Percentiles rank a stretch among this genome's conserved stretches.
These are phyloP conservation scores for Gambusia holbrooki DNA, from an alignment of 2,113 vertebrate species.

Conservation along the genomic window DNA sequence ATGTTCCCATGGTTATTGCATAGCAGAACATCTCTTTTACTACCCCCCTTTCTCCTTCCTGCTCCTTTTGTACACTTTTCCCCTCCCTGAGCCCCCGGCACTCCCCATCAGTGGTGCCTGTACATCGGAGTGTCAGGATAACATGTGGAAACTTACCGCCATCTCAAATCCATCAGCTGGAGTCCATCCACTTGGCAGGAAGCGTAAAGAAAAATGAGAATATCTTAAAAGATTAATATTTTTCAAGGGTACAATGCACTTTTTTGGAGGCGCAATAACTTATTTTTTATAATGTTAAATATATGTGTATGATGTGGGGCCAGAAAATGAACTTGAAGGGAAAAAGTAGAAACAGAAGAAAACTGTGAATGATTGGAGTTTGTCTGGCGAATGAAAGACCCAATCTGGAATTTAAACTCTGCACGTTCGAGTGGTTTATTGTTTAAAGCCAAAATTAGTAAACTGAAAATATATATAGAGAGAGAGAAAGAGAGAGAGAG, in stretches of 20 bases:
- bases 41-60: constrained; percentile 1
- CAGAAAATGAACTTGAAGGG: constrained; percentile 44
- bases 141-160: neutral
- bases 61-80: constrained; percentile 9
- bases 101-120: constrained; percentile 15
- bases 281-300: constrained; percentile 85
- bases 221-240: constrained; percentile 75
- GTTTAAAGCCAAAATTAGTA: constrained; percentile 77
- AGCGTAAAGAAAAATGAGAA: constrained; percentile 51
- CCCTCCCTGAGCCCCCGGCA: neutral
- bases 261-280: constrained; percentile 86
- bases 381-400: constrained; percentile 54
- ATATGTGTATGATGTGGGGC: constrained; percentile 59
- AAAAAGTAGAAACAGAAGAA: constrained; percentile 59
- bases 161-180: constrained; percentile 13
- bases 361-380: constrained; percentile 79
- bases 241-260: constrained; percentile 83
- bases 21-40: constrained; percentile 74
- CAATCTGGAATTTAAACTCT: constrained; percentile 62
- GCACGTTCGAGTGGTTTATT: constrained; percentile 57
- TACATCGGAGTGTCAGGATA: neutral
- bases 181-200: constrained; percentile 42
- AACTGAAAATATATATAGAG: constrained; percentile 38
- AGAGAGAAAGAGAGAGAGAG: neutral
- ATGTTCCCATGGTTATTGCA: constrained; percentile 98